Evolutionary conservation across 1,140 invertebrate genomes (phyloP).

Genomic region (Spodoptera frugiperda): DNA sequence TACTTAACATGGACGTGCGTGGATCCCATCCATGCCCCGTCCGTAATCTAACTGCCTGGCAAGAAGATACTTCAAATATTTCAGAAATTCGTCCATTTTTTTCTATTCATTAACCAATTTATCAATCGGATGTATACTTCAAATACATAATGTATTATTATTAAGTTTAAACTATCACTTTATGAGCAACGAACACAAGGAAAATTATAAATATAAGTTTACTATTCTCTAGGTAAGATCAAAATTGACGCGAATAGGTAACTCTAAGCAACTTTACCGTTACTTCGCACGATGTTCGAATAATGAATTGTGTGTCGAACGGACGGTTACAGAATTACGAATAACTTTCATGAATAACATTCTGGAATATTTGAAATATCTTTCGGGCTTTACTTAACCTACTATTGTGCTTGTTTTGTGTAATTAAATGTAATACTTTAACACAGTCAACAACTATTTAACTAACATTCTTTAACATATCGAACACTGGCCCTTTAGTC

Average conservation of each 20-base stretch:
- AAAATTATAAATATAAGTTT: constrained; percentile 23
- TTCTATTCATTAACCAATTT: neutral
- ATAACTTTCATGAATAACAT: neutral
- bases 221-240: neutral
- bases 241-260: too few species aligned
- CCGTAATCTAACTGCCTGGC: neutral
- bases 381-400: constrained; percentile 45
- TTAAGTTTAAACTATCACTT: neutral
- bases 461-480: constrained; percentile 62
- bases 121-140: neutral
- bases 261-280: neutral
- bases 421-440: constrained; percentile 48
- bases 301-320: neutral
- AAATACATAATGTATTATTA: neutral
- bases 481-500: constrained; percentile 81
- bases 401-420: constrained; percentile 57
- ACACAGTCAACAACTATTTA: constrained; percentile 44
- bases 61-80: constrained; percentile 26
- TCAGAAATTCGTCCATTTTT: neutral
- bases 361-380: constrained; percentile 53
- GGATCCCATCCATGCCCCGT: neutral
- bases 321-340: neutral
- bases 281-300: neutral
- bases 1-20: constrained; percentile 65
- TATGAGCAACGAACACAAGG: neutral